A percentile compares a stretch with the other conserved stretches of the same genome.
These are phyloP conservation scores for Sternotherus odoratus DNA, from an alignment of 2,797 vertebrate genomes.

Conservation along the genomic window DNA sequence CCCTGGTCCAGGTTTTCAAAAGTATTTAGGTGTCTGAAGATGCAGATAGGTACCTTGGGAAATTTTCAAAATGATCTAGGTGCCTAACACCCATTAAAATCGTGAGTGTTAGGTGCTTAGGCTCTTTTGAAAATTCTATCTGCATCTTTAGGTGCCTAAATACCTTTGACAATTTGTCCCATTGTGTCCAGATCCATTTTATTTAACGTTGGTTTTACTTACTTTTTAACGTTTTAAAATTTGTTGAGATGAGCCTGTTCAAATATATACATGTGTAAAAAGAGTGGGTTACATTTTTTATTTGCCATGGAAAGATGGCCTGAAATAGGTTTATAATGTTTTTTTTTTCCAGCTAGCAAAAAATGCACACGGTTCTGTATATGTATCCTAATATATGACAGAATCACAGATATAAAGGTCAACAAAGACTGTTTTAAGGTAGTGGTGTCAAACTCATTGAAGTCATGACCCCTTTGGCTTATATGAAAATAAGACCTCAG, in stretches of 20 bases:
- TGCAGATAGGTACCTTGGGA: background rate
- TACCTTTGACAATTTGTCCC: constrained; percentile 68
- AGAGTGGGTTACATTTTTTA: constrained; percentile 31
- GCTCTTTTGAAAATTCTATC: background rate
- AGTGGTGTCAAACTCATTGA: background rate
- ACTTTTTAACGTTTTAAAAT: background rate
- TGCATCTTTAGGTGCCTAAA: constrained; percentile 27
- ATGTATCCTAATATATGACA: background rate
- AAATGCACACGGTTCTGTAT: background rate
- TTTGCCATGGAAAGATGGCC: background rate
- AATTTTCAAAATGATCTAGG: background rate
- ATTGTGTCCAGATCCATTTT: constrained; percentile 64
- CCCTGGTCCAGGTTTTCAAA: background rate
- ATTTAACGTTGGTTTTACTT: background rate
- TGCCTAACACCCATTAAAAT: background rate
- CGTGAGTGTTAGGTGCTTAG: background rate
- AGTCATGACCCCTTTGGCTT: background rate
- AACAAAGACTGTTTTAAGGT: background rate
- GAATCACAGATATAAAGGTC: background rate
- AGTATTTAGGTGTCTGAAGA: background rate
- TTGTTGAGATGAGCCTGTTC: background rate
- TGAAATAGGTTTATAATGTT: constrained; percentile 10
- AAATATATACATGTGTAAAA: constrained; percentile 35
- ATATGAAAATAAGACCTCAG: background rate
- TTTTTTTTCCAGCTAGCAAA: constrained; percentile 37